Evolutionary conservation across 2,113 vertebrate species (phyloP).

Genomic region (Oryzias celebensis): DNA sequence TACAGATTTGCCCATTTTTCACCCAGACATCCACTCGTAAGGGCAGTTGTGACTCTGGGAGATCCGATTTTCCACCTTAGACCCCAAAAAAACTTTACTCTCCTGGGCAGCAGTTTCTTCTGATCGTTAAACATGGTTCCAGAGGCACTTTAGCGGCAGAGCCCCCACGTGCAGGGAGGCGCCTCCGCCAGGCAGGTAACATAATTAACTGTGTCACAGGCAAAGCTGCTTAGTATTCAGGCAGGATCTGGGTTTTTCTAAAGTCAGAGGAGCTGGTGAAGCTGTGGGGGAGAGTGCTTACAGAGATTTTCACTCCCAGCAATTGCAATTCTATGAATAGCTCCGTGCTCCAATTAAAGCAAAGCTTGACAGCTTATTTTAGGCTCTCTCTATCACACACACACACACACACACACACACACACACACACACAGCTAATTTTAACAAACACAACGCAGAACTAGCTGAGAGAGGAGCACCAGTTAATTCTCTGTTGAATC

Average conservation of each 20-base stretch:
- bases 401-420: neutral
- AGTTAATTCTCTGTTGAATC: too few relatives aligned
- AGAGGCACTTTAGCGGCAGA: too few relatives aligned
- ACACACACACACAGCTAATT: too few relatives aligned
- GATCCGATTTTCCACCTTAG: too few relatives aligned
- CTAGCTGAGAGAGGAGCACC: too few relatives aligned
- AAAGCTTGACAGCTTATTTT: constrained; percentile 26
- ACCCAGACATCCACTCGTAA: too few relatives aligned
- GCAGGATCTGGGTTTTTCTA: neutral
- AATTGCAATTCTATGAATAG: constrained; percentile 31
- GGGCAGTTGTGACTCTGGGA: too few relatives aligned
- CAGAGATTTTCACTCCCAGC: constrained; percentile 9
- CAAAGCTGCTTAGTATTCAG: neutral
- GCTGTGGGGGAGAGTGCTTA: neutral
- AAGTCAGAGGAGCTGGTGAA: neutral
- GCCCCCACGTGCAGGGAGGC: neutral
- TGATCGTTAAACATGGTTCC: too few relatives aligned
- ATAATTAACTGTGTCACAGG: neutral
- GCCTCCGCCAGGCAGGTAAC: neutral
- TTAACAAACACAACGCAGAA: too few relatives aligned
- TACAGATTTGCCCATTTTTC: too few relatives aligned
- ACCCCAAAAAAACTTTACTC: too few relatives aligned
- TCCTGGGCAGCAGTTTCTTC: too few relatives aligned
- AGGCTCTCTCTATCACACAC: constrained; percentile 4
- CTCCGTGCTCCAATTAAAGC: constrained; percentile 34